Evolutionary conservation across 2,113 vertebrate genomes (phyloP).

Genomic region (Pao palembangensis): DNA sequence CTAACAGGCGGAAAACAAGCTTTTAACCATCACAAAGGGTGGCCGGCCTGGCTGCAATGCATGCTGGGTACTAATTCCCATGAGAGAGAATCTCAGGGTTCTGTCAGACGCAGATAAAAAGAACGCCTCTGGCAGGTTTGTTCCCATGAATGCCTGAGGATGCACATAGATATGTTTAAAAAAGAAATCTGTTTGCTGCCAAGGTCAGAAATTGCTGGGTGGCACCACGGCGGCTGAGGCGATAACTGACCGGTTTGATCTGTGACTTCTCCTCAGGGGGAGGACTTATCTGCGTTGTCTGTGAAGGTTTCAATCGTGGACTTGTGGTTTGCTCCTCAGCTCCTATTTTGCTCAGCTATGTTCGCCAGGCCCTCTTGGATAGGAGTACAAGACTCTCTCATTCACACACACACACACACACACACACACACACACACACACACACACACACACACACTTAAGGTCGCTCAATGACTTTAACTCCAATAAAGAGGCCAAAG

Average conservation of each 20-base stretch:
- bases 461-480: conserved; percentile 48
- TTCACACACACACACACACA: too few relatives aligned
- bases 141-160: conserved; percentile 40
- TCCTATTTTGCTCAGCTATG: too few relatives aligned
- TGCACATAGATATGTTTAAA: conserved; percentile 29
- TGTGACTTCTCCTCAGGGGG: conserved; percentile 4
- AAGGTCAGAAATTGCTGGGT: conserved; percentile 32
- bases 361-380: too few relatives aligned
- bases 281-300: not conserved
- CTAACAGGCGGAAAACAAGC: conserved; percentile 99
- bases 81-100: conserved; percentile 66
- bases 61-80: conserved; percentile 71
- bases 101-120: conserved; percentile 69
- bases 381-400: too few relatives aligned
- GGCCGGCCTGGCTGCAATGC: conserved; percentile 79
- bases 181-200: conserved; percentile 35
- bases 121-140: conserved; percentile 47
- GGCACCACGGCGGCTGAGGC: conserved; percentile 31
- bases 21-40: conserved; percentile 98
- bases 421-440: too few relatives aligned
- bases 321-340: too few relatives aligned
- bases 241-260: conserved; percentile 53
- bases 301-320: too few relatives aligned
- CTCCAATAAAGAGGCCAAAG: conserved; percentile 64
- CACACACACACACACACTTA: not conserved